phyloP scores from a whole-genome alignment of 2,888 invertebrate genomes.

The Leptogaster cylindrica region DNA sequence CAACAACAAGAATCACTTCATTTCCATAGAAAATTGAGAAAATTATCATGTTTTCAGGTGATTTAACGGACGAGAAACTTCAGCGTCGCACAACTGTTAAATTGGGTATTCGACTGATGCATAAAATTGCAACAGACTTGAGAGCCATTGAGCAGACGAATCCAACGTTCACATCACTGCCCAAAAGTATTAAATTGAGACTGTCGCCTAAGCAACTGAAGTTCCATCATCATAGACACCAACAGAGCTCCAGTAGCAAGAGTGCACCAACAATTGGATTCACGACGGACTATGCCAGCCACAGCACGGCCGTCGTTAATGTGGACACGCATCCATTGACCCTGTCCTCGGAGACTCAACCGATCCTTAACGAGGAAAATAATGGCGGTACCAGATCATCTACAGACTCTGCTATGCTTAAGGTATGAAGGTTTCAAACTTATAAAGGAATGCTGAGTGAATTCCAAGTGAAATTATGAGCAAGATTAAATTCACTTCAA shows the following conservation, averaged over 20 bases:
- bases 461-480: no score
- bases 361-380: constrained; percentile 10
- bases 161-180: constrained; percentile 47
- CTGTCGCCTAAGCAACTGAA: constrained; percentile 52
- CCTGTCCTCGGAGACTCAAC: constrained; percentile 5
- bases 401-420: background rate
- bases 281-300: constrained; percentile 19
- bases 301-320: constrained; percentile 29
- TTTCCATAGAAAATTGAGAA: no score
- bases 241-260: constrained; percentile 18
- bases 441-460: no score
- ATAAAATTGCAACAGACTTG: constrained; percentile 59
- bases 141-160: constrained; percentile 49
- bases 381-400: constrained; percentile 58
- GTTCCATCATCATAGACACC: constrained; percentile 43
- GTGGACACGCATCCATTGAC: constrained; percentile 39
- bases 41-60: no score
- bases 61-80: constrained; percentile 77
- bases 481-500: no score
- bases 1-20: no score
- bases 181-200: constrained; percentile 50
- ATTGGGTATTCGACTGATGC: constrained; percentile 81
- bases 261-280: constrained; percentile 30
- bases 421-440: constrained; percentile 67
- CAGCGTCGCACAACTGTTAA: constrained; percentile 76